phyloP scores from a whole-genome alignment of 1,140 invertebrate genomes.

The Nephila pilipes region DNA sequence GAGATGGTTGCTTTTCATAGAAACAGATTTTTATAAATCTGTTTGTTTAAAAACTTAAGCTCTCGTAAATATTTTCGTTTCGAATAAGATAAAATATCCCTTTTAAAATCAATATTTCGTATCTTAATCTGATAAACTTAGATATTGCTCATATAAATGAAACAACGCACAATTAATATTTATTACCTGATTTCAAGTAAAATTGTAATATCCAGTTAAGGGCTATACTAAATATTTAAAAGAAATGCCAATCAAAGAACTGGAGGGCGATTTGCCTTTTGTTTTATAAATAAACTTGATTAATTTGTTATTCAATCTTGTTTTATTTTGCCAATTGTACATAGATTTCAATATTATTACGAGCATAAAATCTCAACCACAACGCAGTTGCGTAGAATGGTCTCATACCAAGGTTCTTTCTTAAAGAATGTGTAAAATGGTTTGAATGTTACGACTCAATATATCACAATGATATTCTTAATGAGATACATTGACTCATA shows the following conservation, averaged over 20 bases:
- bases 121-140: too few species aligned
- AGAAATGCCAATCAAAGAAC: background rate
- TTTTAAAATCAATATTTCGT: too few species aligned
- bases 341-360: conserved; percentile 1
- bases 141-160: too few species aligned
- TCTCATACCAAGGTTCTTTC: conserved; percentile 61
- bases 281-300: background rate
- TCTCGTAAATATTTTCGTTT: too few species aligned
- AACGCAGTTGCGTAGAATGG: conserved; percentile 1
- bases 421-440: background rate
- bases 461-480: background rate
- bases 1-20: too few species aligned
- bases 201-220: background rate
- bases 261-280: background rate
- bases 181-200: too few species aligned
- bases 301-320: background rate
- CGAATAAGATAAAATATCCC: too few species aligned
- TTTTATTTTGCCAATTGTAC: conserved; percentile 1
- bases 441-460: background rate
- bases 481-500: background rate
- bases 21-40: too few species aligned
- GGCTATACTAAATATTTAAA: background rate
- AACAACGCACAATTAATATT: too few species aligned
- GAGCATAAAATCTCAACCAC: conserved; percentile 31
- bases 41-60: too few species aligned